Base-by-base conservation (phyloP, 2,113 vertebrate species). In the Ochotona princeps region DNA sequence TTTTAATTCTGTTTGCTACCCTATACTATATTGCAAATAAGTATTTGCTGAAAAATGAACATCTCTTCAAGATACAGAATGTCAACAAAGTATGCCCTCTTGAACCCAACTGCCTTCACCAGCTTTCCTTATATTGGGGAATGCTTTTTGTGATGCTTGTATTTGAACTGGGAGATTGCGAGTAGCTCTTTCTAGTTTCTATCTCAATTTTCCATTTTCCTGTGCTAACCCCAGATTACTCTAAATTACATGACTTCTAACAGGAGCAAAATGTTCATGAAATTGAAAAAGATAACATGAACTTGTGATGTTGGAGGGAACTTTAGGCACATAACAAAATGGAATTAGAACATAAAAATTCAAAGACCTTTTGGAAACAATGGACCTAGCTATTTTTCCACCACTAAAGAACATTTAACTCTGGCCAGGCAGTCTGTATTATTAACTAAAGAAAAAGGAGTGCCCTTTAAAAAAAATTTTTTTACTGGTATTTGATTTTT, bases 231-330 rank as follows among this genome's bases (percentile, higher is more conserved):
- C 32, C 32, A 94, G 23, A 21, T 13, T 17, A 35, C 15, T 73
- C n/a, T 89, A 69, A 67, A 74, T 47, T 25, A 51, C 28, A 72
- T 26, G 28, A 60, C 32, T 88, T 91, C 83, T 82, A 91, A 47
- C 20, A 75, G 72, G 9, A 83, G 51, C 18, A 47, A 79, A 83
- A 47, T 78, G 15, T 76, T 74, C 28, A 5, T 35, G 69, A 54
- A 12, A 80, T 21, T 54, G 57, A 44, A 61, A 44, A 65, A 32
- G 21, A 83, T 21, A 49, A 79, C 72, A 21, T n/a, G 74, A 18
- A 28, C n/a, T 66, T 38, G 80, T 92, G 54, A 92, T 51, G 28
- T n/a, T n/a, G n/a, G n/a, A n/a, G n/a, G n/a, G n/a, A n/a, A n/a
- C n/a, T 30, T n/a, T 49, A 8, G 17, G 54, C 17, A 57, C 54